Evolutionary conservation across 2,797 vertebrate species (phyloP).

Genomic region (Mormyrops attenuatus): DNA sequence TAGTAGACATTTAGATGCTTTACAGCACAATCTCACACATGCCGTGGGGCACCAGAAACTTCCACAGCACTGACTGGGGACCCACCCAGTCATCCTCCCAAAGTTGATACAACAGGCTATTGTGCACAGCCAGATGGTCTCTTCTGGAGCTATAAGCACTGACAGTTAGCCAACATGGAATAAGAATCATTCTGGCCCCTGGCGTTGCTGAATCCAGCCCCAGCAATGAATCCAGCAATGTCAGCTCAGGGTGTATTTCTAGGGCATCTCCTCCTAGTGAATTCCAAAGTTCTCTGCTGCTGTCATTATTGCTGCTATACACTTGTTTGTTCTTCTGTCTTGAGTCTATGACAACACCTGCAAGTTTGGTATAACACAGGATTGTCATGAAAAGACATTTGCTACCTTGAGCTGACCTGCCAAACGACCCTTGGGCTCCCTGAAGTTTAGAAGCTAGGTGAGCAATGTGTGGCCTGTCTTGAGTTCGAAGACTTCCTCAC

Average conservation of each 20-base stretch:
- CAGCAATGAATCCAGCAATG: background rate
- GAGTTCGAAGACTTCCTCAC: background rate
- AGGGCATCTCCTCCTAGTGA: background rate
- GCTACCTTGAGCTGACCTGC: background rate
- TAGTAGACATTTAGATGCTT: background rate
- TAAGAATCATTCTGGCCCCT: background rate
- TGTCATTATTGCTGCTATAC: background rate
- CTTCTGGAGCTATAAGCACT: background rate
- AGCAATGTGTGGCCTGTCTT: background rate
- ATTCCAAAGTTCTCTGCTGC: background rate
- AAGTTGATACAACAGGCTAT: no score
- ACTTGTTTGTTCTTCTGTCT: background rate
- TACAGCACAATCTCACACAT: background rate
- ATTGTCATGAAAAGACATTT: background rate
- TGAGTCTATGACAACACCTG: background rate
- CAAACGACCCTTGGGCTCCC: background rate
- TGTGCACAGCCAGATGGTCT: no score
- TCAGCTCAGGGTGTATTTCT: background rate
- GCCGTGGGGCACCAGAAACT: background rate
- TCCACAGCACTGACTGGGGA: background rate
- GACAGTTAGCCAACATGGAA: background rate
- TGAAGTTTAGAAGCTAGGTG: background rate
- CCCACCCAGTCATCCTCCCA: no score
- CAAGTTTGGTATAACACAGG: background rate
- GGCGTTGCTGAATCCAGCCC: background rate